A percentile compares a stretch with the other conserved stretches of the same genome.
These are phyloP conservation scores for Calosoma granatense DNA, from an alignment of 1,140 invertebrate species.

Conservation along the genomic window DNA sequence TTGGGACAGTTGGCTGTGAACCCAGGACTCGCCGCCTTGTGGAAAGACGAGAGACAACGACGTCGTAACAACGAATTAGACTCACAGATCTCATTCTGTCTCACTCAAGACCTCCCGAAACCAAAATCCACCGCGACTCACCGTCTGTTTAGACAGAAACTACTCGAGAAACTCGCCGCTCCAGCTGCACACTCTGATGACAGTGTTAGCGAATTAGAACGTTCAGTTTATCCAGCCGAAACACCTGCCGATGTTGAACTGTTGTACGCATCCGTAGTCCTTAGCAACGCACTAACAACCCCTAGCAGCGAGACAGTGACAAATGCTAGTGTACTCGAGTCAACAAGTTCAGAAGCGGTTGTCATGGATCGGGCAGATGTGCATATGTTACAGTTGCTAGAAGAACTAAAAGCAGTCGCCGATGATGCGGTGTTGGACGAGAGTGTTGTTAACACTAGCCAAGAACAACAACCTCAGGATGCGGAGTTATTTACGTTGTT, in stretches of 20 bases:
- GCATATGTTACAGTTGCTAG: slow-evolving; percentile 38
- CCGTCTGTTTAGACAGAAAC: slow-evolving; percentile 21
- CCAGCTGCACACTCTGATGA: slow-evolving; percentile 21
- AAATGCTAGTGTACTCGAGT: too few relatives aligned
- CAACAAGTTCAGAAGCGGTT: too few relatives aligned
- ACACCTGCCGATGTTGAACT: slow-evolving; percentile 28
- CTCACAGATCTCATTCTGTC: slow-evolving; percentile 25
- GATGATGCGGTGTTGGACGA: too few relatives aligned
- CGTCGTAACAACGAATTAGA: slow-evolving; percentile 37
- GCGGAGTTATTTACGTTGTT: slow-evolving; percentile 39
- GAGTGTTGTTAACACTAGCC: slow-evolving; percentile 18
- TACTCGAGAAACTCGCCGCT: slow-evolving; percentile 28
- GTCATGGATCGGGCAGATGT: too few relatives aligned
- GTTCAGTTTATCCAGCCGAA: slow-evolving; percentile 41
- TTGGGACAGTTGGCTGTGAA: slow-evolving; percentile 50
- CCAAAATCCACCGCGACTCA: slow-evolving; percentile 25
- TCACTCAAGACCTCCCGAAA: slow-evolving; percentile 24
- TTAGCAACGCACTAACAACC: slow-evolving; percentile 2
- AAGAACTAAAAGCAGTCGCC: slow-evolving; percentile 31
- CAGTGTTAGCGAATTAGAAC: slow-evolving; percentile 27
- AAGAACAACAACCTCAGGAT: slow-evolving; percentile 26
- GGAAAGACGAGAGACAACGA: slow-evolving; percentile 83
- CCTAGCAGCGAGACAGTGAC: too few relatives aligned
- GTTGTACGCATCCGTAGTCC: too few relatives aligned
- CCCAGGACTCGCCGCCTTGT: slow-evolving; percentile 83